Conservation (phyloP, 2,113 vertebrate genomes). For the Mesocricetus auratus region DNA sequence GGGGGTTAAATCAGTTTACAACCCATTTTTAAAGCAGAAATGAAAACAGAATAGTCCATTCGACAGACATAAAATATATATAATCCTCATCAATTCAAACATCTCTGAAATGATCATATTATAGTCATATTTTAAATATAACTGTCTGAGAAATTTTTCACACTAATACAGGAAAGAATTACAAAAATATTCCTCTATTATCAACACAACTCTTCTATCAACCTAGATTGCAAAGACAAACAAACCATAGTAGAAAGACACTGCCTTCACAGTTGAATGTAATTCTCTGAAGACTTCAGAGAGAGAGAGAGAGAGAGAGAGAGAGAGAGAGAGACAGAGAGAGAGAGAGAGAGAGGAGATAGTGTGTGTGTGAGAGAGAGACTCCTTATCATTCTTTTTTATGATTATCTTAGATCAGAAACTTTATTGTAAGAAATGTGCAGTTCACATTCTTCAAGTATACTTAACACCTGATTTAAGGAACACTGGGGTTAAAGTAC, state of each 20-base stretch:
- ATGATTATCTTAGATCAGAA: background rate
- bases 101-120: background rate
- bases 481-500: background rate
- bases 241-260: background rate
- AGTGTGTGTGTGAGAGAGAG: background rate
- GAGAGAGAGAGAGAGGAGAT: background rate
- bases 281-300: background rate
- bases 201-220: rapidly evolving
- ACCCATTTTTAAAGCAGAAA: no score
- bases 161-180: background rate
- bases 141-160: background rate
- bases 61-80: background rate
- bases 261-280: background rate
- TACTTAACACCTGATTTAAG: background rate
- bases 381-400: background rate
- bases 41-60: no score
- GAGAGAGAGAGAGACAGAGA: background rate
- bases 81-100: no score
- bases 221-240: background rate
- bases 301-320: no score
- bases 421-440: background rate
- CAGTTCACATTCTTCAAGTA: background rate
- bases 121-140: background rate
- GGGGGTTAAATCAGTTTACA: no score
- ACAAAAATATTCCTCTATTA: background rate